Percentiles rank a stretch among this genome's conserved stretches.
These are phyloP conservation scores for Macrophya annulata DNA, from an alignment of 2,888 invertebrate species.

Conservation along the genomic window DNA sequence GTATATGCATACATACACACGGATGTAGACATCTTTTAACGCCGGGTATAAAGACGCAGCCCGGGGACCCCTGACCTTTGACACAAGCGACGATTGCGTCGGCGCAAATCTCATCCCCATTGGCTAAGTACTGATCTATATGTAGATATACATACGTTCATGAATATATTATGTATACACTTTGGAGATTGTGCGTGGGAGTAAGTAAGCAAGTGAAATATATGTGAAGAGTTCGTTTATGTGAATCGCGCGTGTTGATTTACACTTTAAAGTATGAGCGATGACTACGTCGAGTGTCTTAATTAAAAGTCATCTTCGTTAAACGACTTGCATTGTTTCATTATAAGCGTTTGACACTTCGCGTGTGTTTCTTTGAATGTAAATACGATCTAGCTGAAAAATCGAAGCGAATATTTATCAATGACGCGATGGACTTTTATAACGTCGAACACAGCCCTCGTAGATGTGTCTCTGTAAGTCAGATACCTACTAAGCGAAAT, in stretches of 20 bases:
- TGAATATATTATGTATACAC: background rate
- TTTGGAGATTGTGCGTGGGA: conserved; percentile 2
- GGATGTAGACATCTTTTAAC: background rate
- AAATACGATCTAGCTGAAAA: background rate
- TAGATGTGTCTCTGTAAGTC: conserved; percentile 46
- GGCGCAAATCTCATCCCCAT: conserved; percentile 64
- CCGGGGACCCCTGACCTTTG: conserved; percentile 69
- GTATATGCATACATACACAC: background rate
- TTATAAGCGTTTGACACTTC: background rate
- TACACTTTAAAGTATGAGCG: conserved; percentile 12
- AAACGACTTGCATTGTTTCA: conserved; percentile 24
- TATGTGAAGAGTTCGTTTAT: background rate
- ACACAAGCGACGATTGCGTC: conserved; percentile 63
- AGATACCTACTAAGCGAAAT: background rate
- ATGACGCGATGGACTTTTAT: conserved; percentile 33
- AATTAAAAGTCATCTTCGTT: conserved; percentile 13
- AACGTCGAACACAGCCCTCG: conserved; percentile 17
- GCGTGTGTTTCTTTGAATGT: background rate
- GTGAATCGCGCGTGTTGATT: background rate
- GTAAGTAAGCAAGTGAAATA: background rate
- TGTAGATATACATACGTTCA: background rate
- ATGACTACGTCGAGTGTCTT: conserved; percentile 1
- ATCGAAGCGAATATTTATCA: conserved; percentile 7
- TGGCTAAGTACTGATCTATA: conserved; percentile 40
- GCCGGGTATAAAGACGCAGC: background rate